Evolutionary conservation across 92 coral and sea anemone genomes (phyloP), one percentile per base, ranked within the genome.

Genomic region (Pocillopora meandrina): DNA sequence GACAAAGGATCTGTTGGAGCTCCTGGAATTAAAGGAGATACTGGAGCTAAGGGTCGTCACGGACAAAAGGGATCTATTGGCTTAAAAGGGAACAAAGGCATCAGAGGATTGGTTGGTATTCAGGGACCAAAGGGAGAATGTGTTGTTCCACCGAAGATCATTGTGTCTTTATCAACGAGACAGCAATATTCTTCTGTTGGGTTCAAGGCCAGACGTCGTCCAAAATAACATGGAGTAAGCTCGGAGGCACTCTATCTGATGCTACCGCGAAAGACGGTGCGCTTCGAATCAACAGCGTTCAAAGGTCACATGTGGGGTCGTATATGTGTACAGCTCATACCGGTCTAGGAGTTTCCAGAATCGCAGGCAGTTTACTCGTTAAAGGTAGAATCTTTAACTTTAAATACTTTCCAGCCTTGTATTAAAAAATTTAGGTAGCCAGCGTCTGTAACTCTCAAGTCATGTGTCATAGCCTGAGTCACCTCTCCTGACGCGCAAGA

Each of bases 91-190:
- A 68, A 13, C 73, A 79, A 66, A 18, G 84, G 84, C 9, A 33
- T 4, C 62, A 65, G 17, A 16, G 83, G 83, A 61, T 65, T 12
- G 21, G 31, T 21, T 5, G 83, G 83, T 56, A n/a, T 21, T 49
- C 74, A 79, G 61, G 83, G 83, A 34, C 74, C 83, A 65, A 79
- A 79, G 34, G 84, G 84, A 67, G 74, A 80, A 56, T 67, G 75
- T 18, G 11, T 55, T 52, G 65, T 56, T 17, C 14, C 26, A 4
- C 75, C 84, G 56, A 66, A 52, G 49, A 57, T 67, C 34, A 16
- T 6, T 0, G 31, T 26, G 31, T 26, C 31, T 26, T 26, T 26
- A 26, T 26, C 31, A 26, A 26, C 1, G 31, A 26, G 31, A 26
- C 31, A 26, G 31, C 31, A 26, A 26, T 26, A 26, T 26, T 26